Evolutionary conservation across 2,113 vertebrate species (phyloP).

Genomic region (Rhinolophus ferrumequinum): DNA sequence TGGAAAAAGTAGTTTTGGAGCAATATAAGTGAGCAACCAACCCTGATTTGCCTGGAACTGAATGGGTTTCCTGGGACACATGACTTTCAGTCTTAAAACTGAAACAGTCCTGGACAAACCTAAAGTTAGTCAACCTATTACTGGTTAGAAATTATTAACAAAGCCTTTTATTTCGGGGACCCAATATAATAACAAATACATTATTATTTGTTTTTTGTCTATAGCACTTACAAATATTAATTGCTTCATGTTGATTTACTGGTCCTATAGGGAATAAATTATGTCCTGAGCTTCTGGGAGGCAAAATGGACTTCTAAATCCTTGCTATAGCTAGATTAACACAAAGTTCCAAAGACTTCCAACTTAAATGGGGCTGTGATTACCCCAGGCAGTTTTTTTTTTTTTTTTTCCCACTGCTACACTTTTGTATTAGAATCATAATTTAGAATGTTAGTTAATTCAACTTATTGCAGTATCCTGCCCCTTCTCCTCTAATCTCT

Average conservation of each 20-base stretch:
- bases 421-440: not conserved
- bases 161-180: not conserved
- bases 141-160: not conserved
- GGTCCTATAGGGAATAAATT: not conserved
- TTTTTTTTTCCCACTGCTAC: not conserved
- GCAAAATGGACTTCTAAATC: not conserved
- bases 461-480: not conserved
- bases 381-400: not conserved
- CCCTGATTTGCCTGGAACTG: not conserved
- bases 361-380: not conserved
- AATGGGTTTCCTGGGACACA: not conserved
- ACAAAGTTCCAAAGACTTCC: not conserved
- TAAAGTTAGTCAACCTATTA: not conserved
- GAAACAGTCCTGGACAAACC: rapidly evolving
- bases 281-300: not conserved
- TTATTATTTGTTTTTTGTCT: not conserved
- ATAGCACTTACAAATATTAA: not conserved
- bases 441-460: not conserved
- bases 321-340: not conserved
- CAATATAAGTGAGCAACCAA: not conserved
- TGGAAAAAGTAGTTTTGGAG: not conserved
- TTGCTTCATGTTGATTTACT: not conserved
- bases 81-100: not conserved
- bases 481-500: not conserved
- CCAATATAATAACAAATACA: not conserved